Percentiles rank a stretch among this genome's conserved stretches.
Conservation (phyloP, 30 jellyfish, hydroid and myxozoan species). For the Pseudorhiza aurosa region DNA sequence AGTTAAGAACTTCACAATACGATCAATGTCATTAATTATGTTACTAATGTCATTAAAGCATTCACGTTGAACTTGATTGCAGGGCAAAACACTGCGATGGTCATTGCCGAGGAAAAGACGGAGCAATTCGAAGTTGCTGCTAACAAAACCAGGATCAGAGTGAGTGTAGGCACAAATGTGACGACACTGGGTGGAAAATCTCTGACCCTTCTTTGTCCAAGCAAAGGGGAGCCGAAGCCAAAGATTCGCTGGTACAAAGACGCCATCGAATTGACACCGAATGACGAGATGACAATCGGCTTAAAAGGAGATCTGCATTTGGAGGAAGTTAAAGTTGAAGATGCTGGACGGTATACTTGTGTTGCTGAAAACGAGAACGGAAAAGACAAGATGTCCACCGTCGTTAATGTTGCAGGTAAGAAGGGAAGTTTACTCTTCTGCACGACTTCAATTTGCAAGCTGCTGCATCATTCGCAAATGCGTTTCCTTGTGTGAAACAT, state of each 20-base stretch:
- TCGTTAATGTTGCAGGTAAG: slow-evolving; percentile 62
- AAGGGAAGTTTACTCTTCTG: background rate
- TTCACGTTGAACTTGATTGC: too few species aligned
- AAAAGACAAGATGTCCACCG: slow-evolving; percentile 41
- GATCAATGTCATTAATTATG: too few species aligned
- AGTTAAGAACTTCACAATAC: too few species aligned
- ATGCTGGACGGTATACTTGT: slow-evolving; percentile 85
- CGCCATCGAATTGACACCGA: slow-evolving; percentile 30
- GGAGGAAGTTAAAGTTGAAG: slow-evolving; percentile 42
- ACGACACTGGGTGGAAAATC: slow-evolving; percentile 55
- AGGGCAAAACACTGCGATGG: slow-evolving; percentile 44
- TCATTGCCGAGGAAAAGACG: slow-evolving; percentile 8
- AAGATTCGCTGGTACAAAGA: slow-evolving; percentile 70
- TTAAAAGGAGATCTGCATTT: slow-evolving; percentile 45
- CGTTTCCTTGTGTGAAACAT: too few species aligned
- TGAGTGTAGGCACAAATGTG: slow-evolving; percentile 48
- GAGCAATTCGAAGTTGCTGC: slow-evolving; percentile 29
- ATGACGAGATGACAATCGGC: slow-evolving; percentile 26
- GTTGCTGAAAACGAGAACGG: slow-evolving; percentile 54
- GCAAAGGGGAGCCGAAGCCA: slow-evolving; percentile 74
- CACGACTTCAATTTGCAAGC: background rate
- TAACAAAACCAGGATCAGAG: background rate
- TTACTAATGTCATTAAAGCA: too few species aligned
- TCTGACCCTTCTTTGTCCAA: slow-evolving; percentile 63
- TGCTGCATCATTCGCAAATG: too few species aligned